Evolutionary conservation across 1,140 invertebrate species (phyloP).

Genomic region (Drosophila kurseongensis): DNA sequence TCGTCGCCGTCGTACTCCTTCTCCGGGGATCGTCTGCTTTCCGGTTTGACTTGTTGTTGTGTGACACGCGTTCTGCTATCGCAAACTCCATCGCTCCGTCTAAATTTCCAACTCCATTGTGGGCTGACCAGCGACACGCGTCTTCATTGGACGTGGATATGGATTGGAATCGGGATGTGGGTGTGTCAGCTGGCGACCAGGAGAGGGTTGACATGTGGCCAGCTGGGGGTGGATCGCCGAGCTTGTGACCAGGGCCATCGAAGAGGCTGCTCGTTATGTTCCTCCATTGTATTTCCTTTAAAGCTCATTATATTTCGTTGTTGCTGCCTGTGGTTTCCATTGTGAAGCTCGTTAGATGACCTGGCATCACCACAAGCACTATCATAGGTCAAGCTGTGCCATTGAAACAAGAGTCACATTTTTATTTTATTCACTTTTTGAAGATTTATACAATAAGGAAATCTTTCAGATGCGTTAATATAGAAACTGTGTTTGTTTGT

Average conservation of each 20-base stretch:
- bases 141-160: constrained; percentile 36
- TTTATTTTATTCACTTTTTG: too few relatives aligned
- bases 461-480: too few relatives aligned
- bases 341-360: constrained; percentile 29
- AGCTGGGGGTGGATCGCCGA: constrained; percentile 47
- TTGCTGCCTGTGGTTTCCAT: constrained; percentile 24
- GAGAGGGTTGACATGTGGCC: constrained; percentile 62
- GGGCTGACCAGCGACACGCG: constrained; percentile 71
- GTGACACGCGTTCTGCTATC: constrained; percentile 69
- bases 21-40: constrained; percentile 49
- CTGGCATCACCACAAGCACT: constrained; percentile 25
- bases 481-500: too few relatives aligned
- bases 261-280: constrained; percentile 8
- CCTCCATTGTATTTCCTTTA: constrained; percentile 8
- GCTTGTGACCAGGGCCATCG: constrained; percentile 27
- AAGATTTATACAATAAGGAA: too few relatives aligned
- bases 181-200: constrained; percentile 32
- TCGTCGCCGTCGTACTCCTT: constrained; percentile 3
- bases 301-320: constrained; percentile 13
- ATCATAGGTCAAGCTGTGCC: constrained; percentile 26
- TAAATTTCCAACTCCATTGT: constrained; percentile 51
- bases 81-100: constrained; percentile 37
- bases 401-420: too few relatives aligned
- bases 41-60: constrained; percentile 79
- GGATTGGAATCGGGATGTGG: constrained; percentile 24